A percentile compares a stretch with the other conserved stretches of the same genome.
These are phyloP conservation scores for Argya squamiceps DNA, from an alignment of 2,797 vertebrate species.

Conservation along the genomic window DNA sequence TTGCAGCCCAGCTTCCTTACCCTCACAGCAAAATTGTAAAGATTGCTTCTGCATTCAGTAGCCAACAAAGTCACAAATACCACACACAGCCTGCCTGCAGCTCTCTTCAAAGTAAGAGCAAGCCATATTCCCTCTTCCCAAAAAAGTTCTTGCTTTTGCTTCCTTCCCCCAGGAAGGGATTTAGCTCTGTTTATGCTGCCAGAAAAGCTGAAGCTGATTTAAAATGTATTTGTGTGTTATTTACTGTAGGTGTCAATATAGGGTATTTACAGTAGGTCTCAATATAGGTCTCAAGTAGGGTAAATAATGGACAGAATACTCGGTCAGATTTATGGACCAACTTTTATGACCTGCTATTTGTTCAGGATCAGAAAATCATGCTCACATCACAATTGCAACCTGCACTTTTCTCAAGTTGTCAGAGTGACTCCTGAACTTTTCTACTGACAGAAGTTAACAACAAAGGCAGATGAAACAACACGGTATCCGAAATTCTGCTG, in stretches of 20 bases:
- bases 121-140: not conserved
- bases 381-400: not conserved
- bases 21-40: not conserved
- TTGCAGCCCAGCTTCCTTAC: not conserved
- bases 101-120: not conserved
- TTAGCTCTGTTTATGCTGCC: not conserved
- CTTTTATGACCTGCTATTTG: accelerated
- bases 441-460: not conserved
- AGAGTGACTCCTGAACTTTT: not conserved
- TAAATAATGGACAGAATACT: not conserved
- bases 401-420: not conserved
- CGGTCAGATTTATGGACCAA: not conserved
- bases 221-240: not conserved
- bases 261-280: not conserved
- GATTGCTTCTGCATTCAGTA: accelerated
- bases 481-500: not conserved
- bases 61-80: not conserved
- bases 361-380: not conserved
- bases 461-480: not conserved
- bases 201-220: not conserved
- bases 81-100: not conserved
- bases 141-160: not conserved
- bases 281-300: not conserved
- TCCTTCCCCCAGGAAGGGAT: not conserved
- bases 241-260: not conserved